Evolutionary conservation across 2,888 invertebrate genomes (phyloP), one percentile per base, ranked within the genome.

Genomic region (Melanargia galathea): DNA sequence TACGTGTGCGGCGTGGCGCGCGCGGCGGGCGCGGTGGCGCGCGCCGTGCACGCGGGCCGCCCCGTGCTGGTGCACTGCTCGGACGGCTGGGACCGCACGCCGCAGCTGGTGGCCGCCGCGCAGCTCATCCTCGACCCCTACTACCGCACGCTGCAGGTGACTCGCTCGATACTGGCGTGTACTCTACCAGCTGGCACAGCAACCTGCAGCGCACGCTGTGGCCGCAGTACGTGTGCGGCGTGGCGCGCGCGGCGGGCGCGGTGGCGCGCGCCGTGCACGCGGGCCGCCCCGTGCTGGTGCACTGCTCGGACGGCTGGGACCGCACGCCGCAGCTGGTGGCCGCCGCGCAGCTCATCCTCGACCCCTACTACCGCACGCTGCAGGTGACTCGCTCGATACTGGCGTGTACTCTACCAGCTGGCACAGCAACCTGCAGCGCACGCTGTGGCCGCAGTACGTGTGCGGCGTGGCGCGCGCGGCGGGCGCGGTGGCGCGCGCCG

Each of bases 281-380:
- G 65, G 96, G 94, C 18, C 93, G 97, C 56, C 97, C 98, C 7
- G 99, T 98, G 60, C 92, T 99, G 66, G 98, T 99, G 10, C 99
- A 99, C 86, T 99, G 99, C 87, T 98, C 98, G 2, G 99, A 99
- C 90, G 99, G 99, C 52, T 99, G 99, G 99, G 99, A 99, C 90
- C 93, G 99, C 71, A 99, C 99, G 62, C 97, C 99, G 51, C 99
- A 99, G 92, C 96, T 99, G 71, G 97, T 97, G 16, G 96, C 98
- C 45, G 93, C 99, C 58, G 97, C 98, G 13, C 96, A 99, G 86
- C 92, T 99, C 46, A 91, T 99, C 77, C 92, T 99, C 43, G 99
- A 99, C 92, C 98, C 98, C 0, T 96, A 95, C 88, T 99, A 99
- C 85, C 93, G 99, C 73, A 99, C 99, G 11, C 93, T 97, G 59